Conservation (phyloP, 2,113 vertebrate genomes). For the Erythrocercus mccallii region DNA sequence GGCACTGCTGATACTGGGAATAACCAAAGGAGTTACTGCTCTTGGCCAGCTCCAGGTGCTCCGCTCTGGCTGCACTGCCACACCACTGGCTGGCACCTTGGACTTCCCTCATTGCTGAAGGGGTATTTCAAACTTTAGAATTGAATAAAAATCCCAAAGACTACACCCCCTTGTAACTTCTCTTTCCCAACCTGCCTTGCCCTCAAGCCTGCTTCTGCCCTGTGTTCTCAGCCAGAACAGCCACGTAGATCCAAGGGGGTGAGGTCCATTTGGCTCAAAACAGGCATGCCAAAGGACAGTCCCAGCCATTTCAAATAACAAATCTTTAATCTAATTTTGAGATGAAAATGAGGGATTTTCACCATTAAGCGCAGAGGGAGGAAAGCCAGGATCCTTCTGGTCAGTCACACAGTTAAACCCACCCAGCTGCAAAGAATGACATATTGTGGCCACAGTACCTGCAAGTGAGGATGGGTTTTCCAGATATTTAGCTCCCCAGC, state of each 20-base stretch:
- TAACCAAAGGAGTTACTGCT: neutral
- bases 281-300: neutral
- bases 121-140: neutral
- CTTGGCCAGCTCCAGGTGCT: neutral
- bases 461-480: neutral
- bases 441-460: neutral
- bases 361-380: neutral
- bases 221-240: neutral
- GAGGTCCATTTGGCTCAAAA: neutral
- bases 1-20: fast-evolving
- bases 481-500: neutral
- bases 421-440: neutral
- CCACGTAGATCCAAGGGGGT: neutral
- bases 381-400: neutral
- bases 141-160: neutral
- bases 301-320: neutral
- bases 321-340: neutral
- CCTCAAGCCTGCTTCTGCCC: neutral
- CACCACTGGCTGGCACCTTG: fast-evolving
- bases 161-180: neutral
- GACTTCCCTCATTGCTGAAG: neutral
- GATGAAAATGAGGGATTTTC: neutral
- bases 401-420: neutral
- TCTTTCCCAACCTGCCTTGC: neutral
- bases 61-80: neutral